These are phyloP conservation scores for Coenonympha arcania DNA, from an alignment of 2,888 invertebrate species.

Conservation along the genomic window DNA sequence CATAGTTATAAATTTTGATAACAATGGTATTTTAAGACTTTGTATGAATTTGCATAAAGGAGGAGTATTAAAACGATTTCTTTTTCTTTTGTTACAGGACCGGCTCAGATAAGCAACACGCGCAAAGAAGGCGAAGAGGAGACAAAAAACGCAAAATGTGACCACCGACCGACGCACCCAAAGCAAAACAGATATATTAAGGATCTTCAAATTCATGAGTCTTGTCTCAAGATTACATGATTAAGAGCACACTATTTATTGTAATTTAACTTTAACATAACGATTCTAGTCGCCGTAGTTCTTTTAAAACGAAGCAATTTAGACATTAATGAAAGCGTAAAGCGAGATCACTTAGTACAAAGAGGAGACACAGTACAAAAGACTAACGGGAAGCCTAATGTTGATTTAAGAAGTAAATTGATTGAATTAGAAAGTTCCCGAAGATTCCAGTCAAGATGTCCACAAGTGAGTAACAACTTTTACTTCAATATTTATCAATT, in stretches of 20 bases:
- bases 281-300: constrained; percentile 73
- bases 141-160: constrained; percentile 53
- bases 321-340: constrained; percentile 44
- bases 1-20: no score
- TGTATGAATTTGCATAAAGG: background rate
- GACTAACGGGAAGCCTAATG: constrained; percentile 53
- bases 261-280: constrained; percentile 61
- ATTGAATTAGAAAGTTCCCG: constrained; percentile 58
- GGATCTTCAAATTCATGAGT: constrained; percentile 61
- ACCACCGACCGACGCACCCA: constrained; percentile 62
- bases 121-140: constrained; percentile 36
- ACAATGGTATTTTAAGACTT: background rate
- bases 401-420: constrained; percentile 64
- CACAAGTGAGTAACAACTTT: constrained; percentile 51
- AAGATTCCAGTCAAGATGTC: constrained; percentile 53
- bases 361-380: constrained; percentile 59
- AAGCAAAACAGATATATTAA: constrained; percentile 48
- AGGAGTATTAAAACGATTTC: background rate
- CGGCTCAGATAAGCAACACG: constrained; percentile 33
- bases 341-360: constrained; percentile 55
- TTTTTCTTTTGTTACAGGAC: constrained; percentile 40
- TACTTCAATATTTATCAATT: background rate
- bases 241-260: constrained; percentile 58
- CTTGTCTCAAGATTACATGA: constrained; percentile 61
- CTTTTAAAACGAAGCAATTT: constrained; percentile 65